phyloP scores from a whole-genome alignment of 2,113 vertebrate species.

The Megaceryle torquata region DNA sequence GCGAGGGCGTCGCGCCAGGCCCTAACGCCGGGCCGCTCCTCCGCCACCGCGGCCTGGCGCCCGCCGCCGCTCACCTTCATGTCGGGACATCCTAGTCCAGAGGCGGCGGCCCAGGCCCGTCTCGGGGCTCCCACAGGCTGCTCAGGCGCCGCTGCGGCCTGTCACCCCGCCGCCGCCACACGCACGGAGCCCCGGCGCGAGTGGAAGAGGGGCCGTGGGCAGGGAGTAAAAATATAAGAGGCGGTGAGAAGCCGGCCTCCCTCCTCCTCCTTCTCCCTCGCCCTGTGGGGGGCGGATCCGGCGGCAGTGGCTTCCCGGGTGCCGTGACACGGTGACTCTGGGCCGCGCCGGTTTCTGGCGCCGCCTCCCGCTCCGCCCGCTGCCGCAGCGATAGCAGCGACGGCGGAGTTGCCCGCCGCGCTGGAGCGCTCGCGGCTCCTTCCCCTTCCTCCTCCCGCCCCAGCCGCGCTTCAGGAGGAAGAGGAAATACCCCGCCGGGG shows the following conservation, averaged over 20 bases:
- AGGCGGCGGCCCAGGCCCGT: constrained; percentile 18
- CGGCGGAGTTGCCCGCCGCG: constrained; percentile 11
- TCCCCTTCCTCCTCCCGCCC: neutral
- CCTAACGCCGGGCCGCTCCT: neutral
- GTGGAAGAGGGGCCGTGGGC: neutral
- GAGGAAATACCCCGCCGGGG: neutral
- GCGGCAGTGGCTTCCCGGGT: constrained; percentile 67
- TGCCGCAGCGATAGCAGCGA: constrained; percentile 77
- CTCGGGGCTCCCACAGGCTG: neutral
- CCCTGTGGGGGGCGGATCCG: constrained; percentile 42
- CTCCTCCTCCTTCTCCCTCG: neutral
- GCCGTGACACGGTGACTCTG: constrained; percentile 63
- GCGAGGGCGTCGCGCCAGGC: constrained; percentile 7
- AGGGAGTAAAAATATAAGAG: neutral
- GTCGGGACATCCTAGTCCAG: constrained; percentile 86
- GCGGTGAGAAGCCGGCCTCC: constrained; percentile 66
- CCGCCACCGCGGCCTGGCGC: constrained; percentile 1
- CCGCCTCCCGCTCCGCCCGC: constrained; percentile 68
- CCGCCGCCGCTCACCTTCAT: constrained; percentile 81
- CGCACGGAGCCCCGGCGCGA: neutral
- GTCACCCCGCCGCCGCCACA: constrained; percentile 50
- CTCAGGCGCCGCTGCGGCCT: constrained; percentile 63
- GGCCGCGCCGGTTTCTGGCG: constrained; percentile 77
- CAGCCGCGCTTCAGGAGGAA: neutral
- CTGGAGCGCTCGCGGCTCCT: neutral